Evolutionary conservation across 2,113 vertebrate genomes (phyloP).

Genomic region (Gopherus evgoodei): DNA sequence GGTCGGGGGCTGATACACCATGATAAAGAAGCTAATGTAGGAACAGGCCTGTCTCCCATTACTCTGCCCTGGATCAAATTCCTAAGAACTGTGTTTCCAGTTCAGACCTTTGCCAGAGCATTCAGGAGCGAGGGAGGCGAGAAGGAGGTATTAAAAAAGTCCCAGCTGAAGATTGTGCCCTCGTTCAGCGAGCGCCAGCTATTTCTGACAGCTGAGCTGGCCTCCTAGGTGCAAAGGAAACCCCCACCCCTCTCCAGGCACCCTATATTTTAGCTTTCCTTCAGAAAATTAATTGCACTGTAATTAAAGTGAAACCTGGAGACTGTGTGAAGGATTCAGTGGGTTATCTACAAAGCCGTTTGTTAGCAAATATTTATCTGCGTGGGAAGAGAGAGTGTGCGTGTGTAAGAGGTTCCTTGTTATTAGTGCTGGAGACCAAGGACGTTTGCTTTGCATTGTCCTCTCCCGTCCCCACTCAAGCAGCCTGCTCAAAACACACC

Average conservation of each 20-base stretch:
- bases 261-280: slow-evolving; percentile 48
- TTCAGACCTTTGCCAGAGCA: background rate
- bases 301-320: slow-evolving; percentile 71
- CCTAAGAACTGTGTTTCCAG: background rate
- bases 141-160: background rate
- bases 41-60: background rate
- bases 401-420: background rate
- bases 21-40: too few species aligned
- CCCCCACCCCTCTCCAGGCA: background rate
- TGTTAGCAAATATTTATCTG: slow-evolving; percentile 63
- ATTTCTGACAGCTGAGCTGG: background rate
- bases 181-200: too few species aligned
- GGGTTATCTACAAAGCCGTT: slow-evolving; percentile 66
- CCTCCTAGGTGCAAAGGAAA: background rate
- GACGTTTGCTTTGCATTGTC: background rate
- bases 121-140: background rate
- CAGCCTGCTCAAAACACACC: background rate
- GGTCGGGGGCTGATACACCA: background rate
- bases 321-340: slow-evolving; percentile 55
- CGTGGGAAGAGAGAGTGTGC: slow-evolving; percentile 20
- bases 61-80: background rate
- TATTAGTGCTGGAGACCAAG: background rate
- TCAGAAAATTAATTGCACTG: slow-evolving; percentile 55
- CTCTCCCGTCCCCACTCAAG: too few species aligned
- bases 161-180: too few species aligned